Evolutionary conservation across 2,113 vertebrate species (phyloP), one percentile per base, ranked within the genome.

Genomic region (Copsychus sechellarum): DNA sequence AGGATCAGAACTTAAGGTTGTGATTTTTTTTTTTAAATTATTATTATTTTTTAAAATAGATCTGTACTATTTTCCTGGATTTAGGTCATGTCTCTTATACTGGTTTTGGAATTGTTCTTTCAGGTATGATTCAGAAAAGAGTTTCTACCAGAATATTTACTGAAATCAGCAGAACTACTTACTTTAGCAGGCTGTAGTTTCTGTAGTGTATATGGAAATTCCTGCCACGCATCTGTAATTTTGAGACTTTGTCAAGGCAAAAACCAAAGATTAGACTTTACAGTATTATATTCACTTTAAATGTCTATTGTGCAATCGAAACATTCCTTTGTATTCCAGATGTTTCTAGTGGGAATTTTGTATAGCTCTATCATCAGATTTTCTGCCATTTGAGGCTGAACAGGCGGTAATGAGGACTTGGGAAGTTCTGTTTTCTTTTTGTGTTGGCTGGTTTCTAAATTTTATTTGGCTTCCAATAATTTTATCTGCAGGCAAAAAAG

Each of bases 261-360:
- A 97, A 97, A 92, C 97, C 97, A 98, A 97, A 97, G 96, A 97
- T 88, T 94, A 95, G 94, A 90, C 29, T 81, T 15, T 91, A 58
- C 53, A 81, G 83, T 78, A 79, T 81, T 43, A 56, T 95, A 79
- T 51, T 90, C 71, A 71, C 86, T 90, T 92, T 88, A 57, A 81
- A 74, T 57, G 18, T 88, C 69, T 73, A 10, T 33, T 62, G 89
- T 95, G 86, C 86, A 95, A 90, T 95, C 78, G 47, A 86, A 92
- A 50, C 12, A 18, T 78, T 89, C 48, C 51, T 84, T 90, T 54
- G 7, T 77, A 53, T 54, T 88, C 33, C 11, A 3, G 42, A 51
- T 56, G n/a, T 79, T 91, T 86, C 40, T 56, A 81, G 45, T n/a
- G 36, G 79, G 58, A 88, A 83, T 79, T 71, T 83, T 92, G 57